Evolutionary conservation across 2,113 vertebrate genomes (phyloP).

Genomic region (Istiophorus platypterus): DNA sequence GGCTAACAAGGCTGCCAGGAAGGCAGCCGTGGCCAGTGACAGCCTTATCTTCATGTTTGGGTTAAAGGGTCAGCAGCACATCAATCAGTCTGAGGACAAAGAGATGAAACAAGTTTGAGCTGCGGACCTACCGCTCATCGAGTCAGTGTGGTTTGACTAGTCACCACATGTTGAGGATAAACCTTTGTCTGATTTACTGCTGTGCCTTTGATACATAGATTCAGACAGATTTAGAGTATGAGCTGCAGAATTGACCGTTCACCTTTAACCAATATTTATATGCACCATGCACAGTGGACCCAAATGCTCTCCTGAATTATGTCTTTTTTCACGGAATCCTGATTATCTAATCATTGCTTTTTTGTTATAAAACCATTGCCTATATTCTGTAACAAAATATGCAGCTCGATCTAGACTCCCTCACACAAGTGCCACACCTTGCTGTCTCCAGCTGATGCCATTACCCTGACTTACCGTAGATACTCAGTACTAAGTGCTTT

Average conservation of each 20-base stretch:
- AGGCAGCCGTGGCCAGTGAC: conserved; percentile 86
- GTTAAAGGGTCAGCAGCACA: conserved; percentile 89
- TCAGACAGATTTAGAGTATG: no score
- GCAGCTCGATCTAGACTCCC: conserved; percentile 30
- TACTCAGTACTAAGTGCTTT: conserved; percentile 10
- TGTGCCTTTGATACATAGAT: no score
- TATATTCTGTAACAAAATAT: conserved; percentile 12
- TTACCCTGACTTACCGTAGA: conserved; percentile 28
- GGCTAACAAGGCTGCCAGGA: conserved; percentile 89
- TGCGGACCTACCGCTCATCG: conserved; percentile 1
- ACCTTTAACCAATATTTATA: not conserved
- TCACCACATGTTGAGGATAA: not conserved
- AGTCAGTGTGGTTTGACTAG: not conserved
- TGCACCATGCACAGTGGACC: not conserved
- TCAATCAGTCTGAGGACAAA: conserved; percentile 89
- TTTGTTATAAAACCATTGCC: no score
- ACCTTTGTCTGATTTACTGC: not conserved
- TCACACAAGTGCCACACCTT: conserved; percentile 67
- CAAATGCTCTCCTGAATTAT: not conserved
- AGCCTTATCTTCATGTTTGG: conserved; percentile 93
- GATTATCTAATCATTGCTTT: conserved; percentile 15
- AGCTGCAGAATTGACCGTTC: not conserved
- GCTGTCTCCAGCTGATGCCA: conserved; percentile 37
- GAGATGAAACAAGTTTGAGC: conserved; percentile 45
- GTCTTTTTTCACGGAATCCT: not conserved